Evolutionary conservation across 1,140 invertebrate genomes (phyloP).

Genomic region (Polypedilum pembai): DNA sequence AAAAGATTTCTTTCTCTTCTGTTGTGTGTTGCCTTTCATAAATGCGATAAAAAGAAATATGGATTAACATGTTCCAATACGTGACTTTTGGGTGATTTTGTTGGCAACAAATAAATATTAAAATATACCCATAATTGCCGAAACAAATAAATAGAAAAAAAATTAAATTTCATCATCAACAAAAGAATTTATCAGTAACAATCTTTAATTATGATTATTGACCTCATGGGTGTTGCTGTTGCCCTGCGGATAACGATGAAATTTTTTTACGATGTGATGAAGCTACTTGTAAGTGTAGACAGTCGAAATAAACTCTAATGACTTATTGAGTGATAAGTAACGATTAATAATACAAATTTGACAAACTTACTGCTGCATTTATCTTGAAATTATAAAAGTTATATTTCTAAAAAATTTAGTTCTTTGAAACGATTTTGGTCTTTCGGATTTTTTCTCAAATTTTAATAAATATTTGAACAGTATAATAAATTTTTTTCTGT

Average conservation of each 20-base stretch:
- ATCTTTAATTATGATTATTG: background rate
- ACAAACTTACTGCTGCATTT: no score
- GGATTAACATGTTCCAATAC: slow-evolving; percentile 17
- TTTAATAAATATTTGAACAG: no score
- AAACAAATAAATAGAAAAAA: background rate
- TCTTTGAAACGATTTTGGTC: no score
- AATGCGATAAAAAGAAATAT: background rate
- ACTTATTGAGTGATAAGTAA: background rate
- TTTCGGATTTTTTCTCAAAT: no score
- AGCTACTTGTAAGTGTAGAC: background rate
- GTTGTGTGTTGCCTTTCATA: no score
- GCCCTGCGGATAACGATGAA: background rate
- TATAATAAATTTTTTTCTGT: no score
- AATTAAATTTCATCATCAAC: no score
- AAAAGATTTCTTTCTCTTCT: background rate
- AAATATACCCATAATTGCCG: background rate
- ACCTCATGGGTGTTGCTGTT: background rate
- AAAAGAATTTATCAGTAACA: background rate
- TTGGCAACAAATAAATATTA: slow-evolving; percentile 3
- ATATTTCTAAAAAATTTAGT: no score
- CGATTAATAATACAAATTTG: no score
- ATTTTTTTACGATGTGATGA: slow-evolving; percentile 6
- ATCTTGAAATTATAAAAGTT: no score
- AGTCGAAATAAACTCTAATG: background rate
- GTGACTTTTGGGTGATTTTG: slow-evolving; percentile 2